A percentile compares a stretch with the other conserved stretches of the same genome.
These are phyloP conservation scores for Eupithecia insigniata DNA, from an alignment of 2,888 invertebrate genomes.

Conservation along the genomic window DNA sequence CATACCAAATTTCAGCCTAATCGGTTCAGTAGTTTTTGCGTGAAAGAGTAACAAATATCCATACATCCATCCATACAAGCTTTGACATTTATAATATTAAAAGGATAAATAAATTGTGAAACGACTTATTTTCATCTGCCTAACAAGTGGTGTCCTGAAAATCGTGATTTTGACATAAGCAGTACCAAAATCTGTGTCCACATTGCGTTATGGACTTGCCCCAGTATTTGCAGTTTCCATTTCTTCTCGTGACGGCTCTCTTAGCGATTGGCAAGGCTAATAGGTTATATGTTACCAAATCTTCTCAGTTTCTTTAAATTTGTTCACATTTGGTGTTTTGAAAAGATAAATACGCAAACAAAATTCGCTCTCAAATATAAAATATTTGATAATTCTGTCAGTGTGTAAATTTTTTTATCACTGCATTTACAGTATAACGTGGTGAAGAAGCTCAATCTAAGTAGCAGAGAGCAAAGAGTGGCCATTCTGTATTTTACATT, in stretches of 20 bases:
- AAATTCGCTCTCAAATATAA: too few species aligned
- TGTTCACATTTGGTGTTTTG: too few species aligned
- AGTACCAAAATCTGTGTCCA: slow-evolving; percentile 27
- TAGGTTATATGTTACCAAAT: background rate
- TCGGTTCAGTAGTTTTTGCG: too few species aligned
- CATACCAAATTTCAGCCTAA: too few species aligned
- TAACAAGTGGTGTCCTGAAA: background rate
- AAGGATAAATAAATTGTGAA: too few species aligned
- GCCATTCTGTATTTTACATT: background rate
- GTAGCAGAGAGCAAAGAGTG: background rate
- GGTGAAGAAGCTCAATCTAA: background rate
- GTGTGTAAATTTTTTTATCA: too few species aligned
- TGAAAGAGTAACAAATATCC: too few species aligned
- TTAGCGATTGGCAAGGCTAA: slow-evolving; percentile 29
- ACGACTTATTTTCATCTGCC: background rate
- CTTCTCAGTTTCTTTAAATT: background rate
- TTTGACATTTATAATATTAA: too few species aligned
- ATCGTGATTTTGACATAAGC: slow-evolving; percentile 28
- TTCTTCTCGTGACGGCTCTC: slow-evolving; percentile 35
- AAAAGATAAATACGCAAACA: too few species aligned
- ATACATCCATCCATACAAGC: too few species aligned
- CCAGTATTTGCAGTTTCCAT: slow-evolving; percentile 38
- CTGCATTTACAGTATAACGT: background rate
- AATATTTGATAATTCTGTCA: too few species aligned
- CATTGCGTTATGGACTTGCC: slow-evolving; percentile 17